These are phyloP conservation scores for Sminthopsis crassicaudata DNA, from an alignment of 2,113 vertebrate genomes.

Conservation along the genomic window DNA sequence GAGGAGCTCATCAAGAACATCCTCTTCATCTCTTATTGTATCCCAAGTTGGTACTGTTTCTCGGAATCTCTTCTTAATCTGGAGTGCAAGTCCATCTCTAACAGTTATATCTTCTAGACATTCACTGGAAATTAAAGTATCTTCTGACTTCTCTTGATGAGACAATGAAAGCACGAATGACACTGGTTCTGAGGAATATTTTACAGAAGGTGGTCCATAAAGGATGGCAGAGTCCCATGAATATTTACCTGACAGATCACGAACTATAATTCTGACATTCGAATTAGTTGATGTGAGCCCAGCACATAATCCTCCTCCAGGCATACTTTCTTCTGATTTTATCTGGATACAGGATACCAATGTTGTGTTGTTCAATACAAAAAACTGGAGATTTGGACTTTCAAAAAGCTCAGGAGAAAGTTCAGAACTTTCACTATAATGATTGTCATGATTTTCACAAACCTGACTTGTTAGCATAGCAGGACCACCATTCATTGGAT, in stretches of 20 bases:
- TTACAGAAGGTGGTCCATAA: slow-evolving; percentile 91
- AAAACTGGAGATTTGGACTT: slow-evolving; percentile 97
- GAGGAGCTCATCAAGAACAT: slow-evolving; percentile 96
- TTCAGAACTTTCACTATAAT: slow-evolving; percentile 93
- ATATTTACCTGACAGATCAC: slow-evolving; percentile 98
- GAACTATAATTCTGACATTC: slow-evolving; percentile 95
- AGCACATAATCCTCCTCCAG: slow-evolving; percentile 95
- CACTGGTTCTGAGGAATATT: slow-evolving; percentile 81
- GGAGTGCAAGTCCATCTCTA: slow-evolving; percentile 87
- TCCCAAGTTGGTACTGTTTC: slow-evolving; percentile 96
- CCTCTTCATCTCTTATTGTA: slow-evolving; percentile 93
- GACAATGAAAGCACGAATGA: slow-evolving; percentile 82
- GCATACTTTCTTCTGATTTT: slow-evolving; percentile 92
- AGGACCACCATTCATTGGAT: slow-evolving; percentile 97
- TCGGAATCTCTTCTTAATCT: slow-evolving; percentile 91
- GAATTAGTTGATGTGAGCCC: slow-evolving; percentile 94
- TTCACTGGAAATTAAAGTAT: slow-evolving; percentile 77
- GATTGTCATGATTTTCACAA: slow-evolving; percentile 98
- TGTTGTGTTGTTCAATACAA: slow-evolving; percentile 95
- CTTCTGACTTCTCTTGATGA: slow-evolving; percentile 85
- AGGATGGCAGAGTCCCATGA: slow-evolving; percentile 98
- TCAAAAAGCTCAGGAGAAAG: slow-evolving; percentile 98
- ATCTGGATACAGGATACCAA: slow-evolving; percentile 93
- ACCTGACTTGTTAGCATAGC: slow-evolving; percentile 98
- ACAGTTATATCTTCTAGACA: slow-evolving; percentile 83